Conservation (phyloP, 2,113 vertebrate genomes). For the Mesembrinibis cayennensis region DNA sequence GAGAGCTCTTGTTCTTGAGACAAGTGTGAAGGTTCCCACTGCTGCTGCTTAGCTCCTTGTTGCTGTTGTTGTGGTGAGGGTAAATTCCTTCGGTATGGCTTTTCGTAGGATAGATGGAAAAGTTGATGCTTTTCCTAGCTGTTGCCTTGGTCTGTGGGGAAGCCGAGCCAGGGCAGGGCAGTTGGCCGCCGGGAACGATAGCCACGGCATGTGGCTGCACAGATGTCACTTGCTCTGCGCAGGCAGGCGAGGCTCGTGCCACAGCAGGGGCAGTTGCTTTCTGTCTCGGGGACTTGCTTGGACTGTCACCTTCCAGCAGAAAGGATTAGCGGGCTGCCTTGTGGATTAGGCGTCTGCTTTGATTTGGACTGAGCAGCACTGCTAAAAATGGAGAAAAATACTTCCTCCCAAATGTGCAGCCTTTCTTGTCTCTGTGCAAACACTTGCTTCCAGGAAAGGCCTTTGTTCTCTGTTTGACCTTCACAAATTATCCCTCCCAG, state of each 20-base stretch:
- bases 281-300: background rate
- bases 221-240: background rate
- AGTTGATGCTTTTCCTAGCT: background rate
- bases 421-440: background rate
- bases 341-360: background rate
- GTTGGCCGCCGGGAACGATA: background rate
- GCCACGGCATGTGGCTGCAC: rapidly evolving
- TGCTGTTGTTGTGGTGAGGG: background rate
- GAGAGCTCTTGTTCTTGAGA: background rate
- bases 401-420: background rate
- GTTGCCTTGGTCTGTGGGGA: background rate
- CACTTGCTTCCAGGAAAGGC: background rate
- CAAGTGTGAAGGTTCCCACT: background rate
- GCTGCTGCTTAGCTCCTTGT: background rate
- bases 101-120: background rate
- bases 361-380: background rate
- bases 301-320: background rate
- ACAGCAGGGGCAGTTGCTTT: background rate
- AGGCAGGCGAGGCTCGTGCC: background rate
- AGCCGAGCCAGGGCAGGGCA: no score
- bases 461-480: background rate
- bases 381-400: background rate
- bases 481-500: background rate
- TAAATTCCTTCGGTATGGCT: background rate
- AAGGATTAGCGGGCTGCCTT: background rate